phyloP scores from a whole-genome alignment of 2,888 invertebrate species.

The Andricus quercusramuli region DNA sequence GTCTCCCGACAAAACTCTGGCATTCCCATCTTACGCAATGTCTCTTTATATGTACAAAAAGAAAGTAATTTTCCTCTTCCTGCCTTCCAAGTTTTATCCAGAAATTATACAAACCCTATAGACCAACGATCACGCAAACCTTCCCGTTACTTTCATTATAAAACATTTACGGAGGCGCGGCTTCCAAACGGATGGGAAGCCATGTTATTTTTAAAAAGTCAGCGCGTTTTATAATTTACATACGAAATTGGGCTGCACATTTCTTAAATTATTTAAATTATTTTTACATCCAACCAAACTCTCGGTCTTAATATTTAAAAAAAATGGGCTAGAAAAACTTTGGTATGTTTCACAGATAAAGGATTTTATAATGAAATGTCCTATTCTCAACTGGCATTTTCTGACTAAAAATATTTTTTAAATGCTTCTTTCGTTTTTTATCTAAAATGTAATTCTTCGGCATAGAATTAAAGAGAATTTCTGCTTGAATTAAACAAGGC shows the following conservation, averaged over 20 bases:
- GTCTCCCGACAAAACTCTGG: conserved; percentile 13
- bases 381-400: no score
- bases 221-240: background rate
- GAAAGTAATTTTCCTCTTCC: conserved; percentile 41
- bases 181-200: conserved; percentile 22
- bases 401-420: no score
- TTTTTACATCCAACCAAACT: no score
- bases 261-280: background rate
- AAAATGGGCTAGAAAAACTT: no score
- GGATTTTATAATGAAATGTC: no score
- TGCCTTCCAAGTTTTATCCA: conserved; percentile 38
- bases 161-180: conserved; percentile 23
- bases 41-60: conserved; percentile 40
- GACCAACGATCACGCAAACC: conserved; percentile 35
- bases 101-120: conserved; percentile 34
- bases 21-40: conserved; percentile 37
- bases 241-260: background rate
- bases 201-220: background rate
- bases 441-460: no score
- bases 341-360: no score
- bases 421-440: no score
- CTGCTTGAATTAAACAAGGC: no score
- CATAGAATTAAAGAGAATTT: no score
- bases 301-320: no score
- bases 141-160: conserved; percentile 37